A percentile compares a stretch with the other conserved stretches of the same genome.
These are phyloP conservation scores for Parnassius smintheus DNA, from an alignment of 2,888 invertebrate genomes.

Conservation along the genomic window DNA sequence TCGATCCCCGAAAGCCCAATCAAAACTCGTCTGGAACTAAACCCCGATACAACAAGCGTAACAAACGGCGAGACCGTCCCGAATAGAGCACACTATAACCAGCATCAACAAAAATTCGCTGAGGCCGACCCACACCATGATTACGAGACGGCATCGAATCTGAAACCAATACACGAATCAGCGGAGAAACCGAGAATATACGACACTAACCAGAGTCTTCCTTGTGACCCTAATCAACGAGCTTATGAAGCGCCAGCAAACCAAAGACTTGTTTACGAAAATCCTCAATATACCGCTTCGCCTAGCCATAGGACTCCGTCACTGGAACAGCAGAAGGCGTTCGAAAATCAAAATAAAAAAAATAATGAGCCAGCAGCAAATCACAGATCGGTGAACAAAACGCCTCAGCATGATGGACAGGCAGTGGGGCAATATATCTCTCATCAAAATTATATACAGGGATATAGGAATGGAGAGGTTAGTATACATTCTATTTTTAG, in stretches of 20 bases:
- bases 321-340: slow-evolving; percentile 21
- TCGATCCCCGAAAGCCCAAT: slow-evolving; percentile 41
- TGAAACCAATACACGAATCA: slow-evolving; percentile 7
- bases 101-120: not conserved
- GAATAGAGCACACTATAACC: not conserved
- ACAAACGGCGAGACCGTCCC: not conserved
- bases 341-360: slow-evolving; percentile 34
- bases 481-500: slow-evolving; percentile 1
- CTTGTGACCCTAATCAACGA: slow-evolving; percentile 32
- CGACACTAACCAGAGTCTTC: slow-evolving; percentile 20
- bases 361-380: slow-evolving; percentile 23
- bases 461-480: slow-evolving; percentile 55
- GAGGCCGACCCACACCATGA: not conserved
- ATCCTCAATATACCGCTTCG: slow-evolving; percentile 14
- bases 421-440: slow-evolving; percentile 41
- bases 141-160: slow-evolving; percentile 3
- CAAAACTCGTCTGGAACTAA: slow-evolving; percentile 39
- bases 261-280: slow-evolving; percentile 27
- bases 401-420: slow-evolving; percentile 43
- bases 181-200: slow-evolving; percentile 13
- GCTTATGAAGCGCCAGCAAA: slow-evolving; percentile 18
- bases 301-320: slow-evolving; percentile 23
- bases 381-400: slow-evolving; percentile 33
- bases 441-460: slow-evolving; percentile 39
- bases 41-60: slow-evolving; percentile 3